These are phyloP conservation scores for Corvus moneduloides DNA, from an alignment of 2,113 vertebrate genomes.

Conservation along the genomic window DNA sequence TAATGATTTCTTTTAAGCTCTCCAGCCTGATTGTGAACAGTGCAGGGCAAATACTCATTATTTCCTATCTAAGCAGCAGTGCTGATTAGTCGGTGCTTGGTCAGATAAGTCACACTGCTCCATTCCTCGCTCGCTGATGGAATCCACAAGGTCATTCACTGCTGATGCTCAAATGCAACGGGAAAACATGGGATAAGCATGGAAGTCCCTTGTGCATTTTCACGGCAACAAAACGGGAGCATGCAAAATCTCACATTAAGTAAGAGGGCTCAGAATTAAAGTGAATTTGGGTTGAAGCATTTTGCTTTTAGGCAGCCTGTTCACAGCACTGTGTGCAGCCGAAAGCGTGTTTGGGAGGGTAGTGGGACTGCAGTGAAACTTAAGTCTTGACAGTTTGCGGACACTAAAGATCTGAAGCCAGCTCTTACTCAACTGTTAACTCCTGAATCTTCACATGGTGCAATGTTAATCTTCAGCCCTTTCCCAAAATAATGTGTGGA, in stretches of 20 bases:
- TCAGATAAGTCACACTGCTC: constrained; percentile 49
- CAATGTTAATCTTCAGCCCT: constrained; percentile 48
- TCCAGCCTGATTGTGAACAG: constrained; percentile 5
- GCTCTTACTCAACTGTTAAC: constrained; percentile 36
- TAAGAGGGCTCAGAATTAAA: neutral
- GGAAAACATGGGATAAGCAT: neutral
- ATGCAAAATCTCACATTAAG: neutral
- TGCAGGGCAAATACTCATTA: constrained; percentile 42
- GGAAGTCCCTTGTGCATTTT: neutral
- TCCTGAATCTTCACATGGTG: constrained; percentile 51
- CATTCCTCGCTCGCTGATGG: neutral
- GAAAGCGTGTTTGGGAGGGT: neutral
- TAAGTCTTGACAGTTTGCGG: constrained; percentile 37
- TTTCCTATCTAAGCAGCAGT: constrained; percentile 29
- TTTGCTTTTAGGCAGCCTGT: neutral
- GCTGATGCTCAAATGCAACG: neutral
- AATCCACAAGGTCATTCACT: constrained; percentile 33
- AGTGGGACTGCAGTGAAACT: constrained; percentile 15
- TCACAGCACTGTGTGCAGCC: neutral
- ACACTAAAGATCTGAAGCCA: constrained; percentile 49
- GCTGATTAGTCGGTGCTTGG: constrained; percentile 19
- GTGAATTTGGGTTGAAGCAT: neutral
- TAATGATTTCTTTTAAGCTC: constrained; percentile 62
- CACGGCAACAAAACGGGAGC: neutral
- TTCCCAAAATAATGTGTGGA: constrained; percentile 54